Base-by-base conservation (phyloP, 2,888 invertebrate genomes). In the Lochmaea crataegi region DNA sequence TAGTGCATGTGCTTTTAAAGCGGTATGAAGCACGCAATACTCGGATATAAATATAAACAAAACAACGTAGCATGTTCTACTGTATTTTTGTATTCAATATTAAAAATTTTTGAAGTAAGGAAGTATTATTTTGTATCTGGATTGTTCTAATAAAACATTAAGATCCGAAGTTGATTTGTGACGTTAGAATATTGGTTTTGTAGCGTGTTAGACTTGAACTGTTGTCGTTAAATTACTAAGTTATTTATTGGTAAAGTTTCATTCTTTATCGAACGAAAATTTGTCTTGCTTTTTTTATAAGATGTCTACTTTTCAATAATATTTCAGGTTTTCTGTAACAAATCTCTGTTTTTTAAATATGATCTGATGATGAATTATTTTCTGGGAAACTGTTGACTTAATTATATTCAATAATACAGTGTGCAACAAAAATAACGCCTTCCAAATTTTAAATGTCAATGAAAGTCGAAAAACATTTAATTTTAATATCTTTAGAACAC, bases 131-230 rank as follows among this genome's bases (percentile, higher is more conserved):
- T 6, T 2, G 10, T 16, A 10, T 10, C 0, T 53, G 16, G 2
- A 53, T 18, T 16, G 16, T 53, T 10, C 18, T 18, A 10, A 53
- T 16, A 9, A 53, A 53, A 10, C 18, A 53, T 53, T 2, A 53
- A 18, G 53, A 18, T 16, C 9, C 18, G 2, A 18, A 53, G 53
- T 53, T 51, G 14, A 18, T n/a, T 48, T n/a, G 14, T n/a, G 18
- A 53, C 53, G 16, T 18, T 53, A 16, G 53, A 53, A 53, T 53
- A 53, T 53, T 53, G 53, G 53, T 53, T 53, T 53, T 53, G 16
- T 53, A 16, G 53, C 53, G 53, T 53, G 53, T 53, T 18, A 16
- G 2, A 53, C 32, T 38, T n/a, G 16, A 53, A 53, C 16, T 16
- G 9, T n/a, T 53, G 18, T 53, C 7, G 6, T n/a, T 53, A 18